Base-by-base conservation (phyloP, 2,113 vertebrate genomes). In the Dasyornis broadbenti region DNA sequence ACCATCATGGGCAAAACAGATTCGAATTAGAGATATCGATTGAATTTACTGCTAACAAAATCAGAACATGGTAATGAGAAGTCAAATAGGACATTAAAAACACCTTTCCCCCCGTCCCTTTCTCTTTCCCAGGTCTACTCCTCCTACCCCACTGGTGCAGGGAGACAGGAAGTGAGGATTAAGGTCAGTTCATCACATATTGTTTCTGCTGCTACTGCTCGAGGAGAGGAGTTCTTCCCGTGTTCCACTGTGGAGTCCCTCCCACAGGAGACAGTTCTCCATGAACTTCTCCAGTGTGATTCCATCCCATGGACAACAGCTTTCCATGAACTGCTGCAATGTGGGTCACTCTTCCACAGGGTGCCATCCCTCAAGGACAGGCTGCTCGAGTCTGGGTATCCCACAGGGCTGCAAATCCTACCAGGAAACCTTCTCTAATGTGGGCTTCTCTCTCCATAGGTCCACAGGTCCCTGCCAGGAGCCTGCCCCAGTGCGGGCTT, bases 301-400 rank as follows among this genome's bases (percentile, higher is more conserved):
- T 49, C 42, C 24, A 40, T 56, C 30, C 16, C 30, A 56, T 3
- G 2, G 15, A 8, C 10, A n/a, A 16, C 20, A 49, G 42, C 4
- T 66, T 13, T 50, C 11, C 16, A 50, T 6, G 1, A 57, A 24
- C 30, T 57, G 4, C 20, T 85, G 50, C 7, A n/a, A 9, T 3
- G 3, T 19, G 20, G 6, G 2, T n/a, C 24, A 30, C 50, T 49
- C 19, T 20, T 56, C 19, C 35, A 40, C 10, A 5, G 20, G 13
- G 19, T 20, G 10, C 8, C 10, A 19, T 49, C 24, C 24, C 47
- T 65, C 60, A 57, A 42, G 30, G 16, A 42, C 15, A 35, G 35
- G 12, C n/a, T 20, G 20, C 10, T 75, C 15, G 20, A 24, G 20
- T 0, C 0, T 66, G 31, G 2, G 6, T 49, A 6, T 20, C 20